phyloP scores from a whole-genome alignment of 2,888 invertebrate species.

The Urechis unicinctus region DNA sequence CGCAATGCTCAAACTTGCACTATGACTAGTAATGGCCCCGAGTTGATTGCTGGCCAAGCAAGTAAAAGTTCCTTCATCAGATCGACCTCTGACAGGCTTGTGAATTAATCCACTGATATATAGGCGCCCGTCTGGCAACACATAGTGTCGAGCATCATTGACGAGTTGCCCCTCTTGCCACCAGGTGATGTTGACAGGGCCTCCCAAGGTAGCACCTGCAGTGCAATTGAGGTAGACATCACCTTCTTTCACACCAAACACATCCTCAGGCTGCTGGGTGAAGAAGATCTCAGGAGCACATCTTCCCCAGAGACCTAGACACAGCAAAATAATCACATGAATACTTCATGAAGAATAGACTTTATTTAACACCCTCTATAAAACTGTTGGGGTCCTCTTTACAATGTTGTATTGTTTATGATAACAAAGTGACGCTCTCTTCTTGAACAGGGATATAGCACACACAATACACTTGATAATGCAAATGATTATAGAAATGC shows the following conservation, averaged over 20 bases:
- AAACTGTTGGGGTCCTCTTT: too few relatives aligned
- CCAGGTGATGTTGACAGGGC: conserved; percentile 1
- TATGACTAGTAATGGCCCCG: conserved; percentile 10
- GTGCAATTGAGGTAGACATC: neutral
- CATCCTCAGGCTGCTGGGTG: neutral
- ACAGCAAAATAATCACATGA: too few relatives aligned
- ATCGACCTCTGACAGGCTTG: neutral
- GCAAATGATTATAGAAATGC: too few relatives aligned
- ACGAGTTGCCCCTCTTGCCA: neutral
- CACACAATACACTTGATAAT: too few relatives aligned
- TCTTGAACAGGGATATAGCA: too few relatives aligned
- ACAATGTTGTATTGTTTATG: too few relatives aligned
- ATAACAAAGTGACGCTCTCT: too few relatives aligned
- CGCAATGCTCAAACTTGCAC: conserved; percentile 10
- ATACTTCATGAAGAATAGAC: too few relatives aligned
- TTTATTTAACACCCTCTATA: too few relatives aligned
- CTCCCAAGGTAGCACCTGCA: neutral
- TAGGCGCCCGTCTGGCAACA: neutral
- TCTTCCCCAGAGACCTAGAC: neutral
- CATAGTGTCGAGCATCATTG: neutral
- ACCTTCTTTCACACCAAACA: neutral
- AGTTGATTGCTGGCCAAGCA: conserved; percentile 7
- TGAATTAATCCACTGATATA: neutral
- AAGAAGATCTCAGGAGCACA: neutral
- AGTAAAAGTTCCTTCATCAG: conserved; percentile 10